phyloP scores from a whole-genome alignment of 2,797 vertebrate genomes.

The Astyanax mexicanus region DNA sequence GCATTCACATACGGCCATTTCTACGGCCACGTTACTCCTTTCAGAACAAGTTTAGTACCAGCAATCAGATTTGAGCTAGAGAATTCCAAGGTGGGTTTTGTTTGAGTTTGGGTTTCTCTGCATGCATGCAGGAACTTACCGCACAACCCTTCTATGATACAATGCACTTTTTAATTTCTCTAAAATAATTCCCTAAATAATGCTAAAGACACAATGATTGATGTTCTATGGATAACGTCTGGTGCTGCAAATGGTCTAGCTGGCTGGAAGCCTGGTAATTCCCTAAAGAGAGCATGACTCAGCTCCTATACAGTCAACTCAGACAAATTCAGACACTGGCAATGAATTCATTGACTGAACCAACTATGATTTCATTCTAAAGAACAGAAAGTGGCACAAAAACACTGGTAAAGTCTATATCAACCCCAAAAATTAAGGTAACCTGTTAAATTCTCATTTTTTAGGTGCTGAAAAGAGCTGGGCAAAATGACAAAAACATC shows the following conservation, averaged over 20 bases:
- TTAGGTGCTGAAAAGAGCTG: too few relatives aligned
- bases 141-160: too few relatives aligned
- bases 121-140: too few relatives aligned
- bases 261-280: constrained; percentile 35
- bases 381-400: background rate
- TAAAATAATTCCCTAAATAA: constrained; percentile 15
- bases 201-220: background rate
- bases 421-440: constrained; percentile 75
- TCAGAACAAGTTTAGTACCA: constrained; percentile 51
- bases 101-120: background rate
- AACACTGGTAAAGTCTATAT: constrained; percentile 57
- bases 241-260: constrained; percentile 24
- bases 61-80: background rate
- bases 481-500: too few relatives aligned
- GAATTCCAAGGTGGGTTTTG: background rate
- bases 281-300: constrained; percentile 45
- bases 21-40: constrained; percentile 80
- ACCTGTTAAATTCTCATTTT: constrained; percentile 73
- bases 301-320: constrained; percentile 28
- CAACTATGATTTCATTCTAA: background rate
- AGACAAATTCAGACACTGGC: constrained; percentile 13
- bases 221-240: constrained; percentile 15
- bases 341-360: background rate
- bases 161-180: background rate
- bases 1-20: constrained; percentile 75